phyloP scores from a whole-genome alignment of 1,140 invertebrate species.

The Oncopodura yosiiana region DNA sequence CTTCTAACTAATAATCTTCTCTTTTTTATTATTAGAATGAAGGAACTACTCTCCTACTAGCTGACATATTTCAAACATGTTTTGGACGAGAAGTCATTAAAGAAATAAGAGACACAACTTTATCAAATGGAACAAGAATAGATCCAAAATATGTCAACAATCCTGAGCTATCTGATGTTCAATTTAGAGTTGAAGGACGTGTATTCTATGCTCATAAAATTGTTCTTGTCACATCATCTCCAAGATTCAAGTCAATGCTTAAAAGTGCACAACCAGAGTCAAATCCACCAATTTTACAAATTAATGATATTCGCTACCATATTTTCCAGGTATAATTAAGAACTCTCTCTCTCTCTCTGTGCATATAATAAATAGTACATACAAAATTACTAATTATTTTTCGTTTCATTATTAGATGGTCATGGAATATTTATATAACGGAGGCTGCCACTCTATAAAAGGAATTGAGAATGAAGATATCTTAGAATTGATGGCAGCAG shows the following conservation, averaged over 20 bases:
- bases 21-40: constrained; percentile 57
- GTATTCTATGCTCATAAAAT: constrained; percentile 93
- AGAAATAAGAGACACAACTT: constrained; percentile 58
- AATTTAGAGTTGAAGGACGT: constrained; percentile 77
- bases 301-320: constrained; percentile 83
- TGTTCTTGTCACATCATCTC: constrained; percentile 78
- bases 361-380: background rate
- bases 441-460: constrained; percentile 51
- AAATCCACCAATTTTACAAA: constrained; percentile 69
- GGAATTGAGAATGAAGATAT: constrained; percentile 57
- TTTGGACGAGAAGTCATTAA: constrained; percentile 78
- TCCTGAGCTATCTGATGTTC: constrained; percentile 79
- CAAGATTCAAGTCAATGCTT: constrained; percentile 74
- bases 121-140: constrained; percentile 60
- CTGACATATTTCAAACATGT: constrained; percentile 79
- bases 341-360: too few species aligned
- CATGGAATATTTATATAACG: constrained; percentile 86
- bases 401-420: constrained; percentile 56
- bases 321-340: constrained; percentile 64
- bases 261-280: constrained; percentile 63
- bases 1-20: constrained; percentile 13
- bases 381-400: constrained; percentile 7
- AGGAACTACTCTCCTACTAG: constrained; percentile 70
- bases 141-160: constrained; percentile 88
- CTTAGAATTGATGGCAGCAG: constrained; percentile 78